Evolutionary conservation across 1,140 invertebrate genomes (phyloP).

Genomic region (Phortica variegata): DNA sequence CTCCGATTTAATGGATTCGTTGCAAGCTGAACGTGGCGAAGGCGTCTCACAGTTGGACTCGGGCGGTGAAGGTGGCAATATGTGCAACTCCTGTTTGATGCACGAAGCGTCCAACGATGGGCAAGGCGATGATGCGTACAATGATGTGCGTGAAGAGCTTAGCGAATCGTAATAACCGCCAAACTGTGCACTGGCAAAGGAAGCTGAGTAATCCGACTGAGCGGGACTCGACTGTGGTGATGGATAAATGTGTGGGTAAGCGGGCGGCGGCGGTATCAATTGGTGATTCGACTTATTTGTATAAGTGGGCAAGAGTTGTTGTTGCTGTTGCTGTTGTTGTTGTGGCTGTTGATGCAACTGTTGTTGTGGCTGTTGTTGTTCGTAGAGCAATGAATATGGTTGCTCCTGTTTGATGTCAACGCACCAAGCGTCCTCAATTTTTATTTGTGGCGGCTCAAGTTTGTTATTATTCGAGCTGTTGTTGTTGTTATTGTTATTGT

Average conservation of each 20-base stretch:
- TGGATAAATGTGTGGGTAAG: constrained; percentile 47
- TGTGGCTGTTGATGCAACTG: constrained; percentile 6
- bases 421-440: constrained; percentile 48
- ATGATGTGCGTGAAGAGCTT: constrained; percentile 26
- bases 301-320: constrained; percentile 7
- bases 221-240: constrained; percentile 50
- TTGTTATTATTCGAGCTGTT: constrained; percentile 20
- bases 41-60: constrained; percentile 56
- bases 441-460: constrained; percentile 33
- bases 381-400: neutral
- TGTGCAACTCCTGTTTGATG: constrained; percentile 54
- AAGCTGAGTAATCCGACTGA: constrained; percentile 45
- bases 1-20: constrained; percentile 43
- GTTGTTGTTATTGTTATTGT: constrained; percentile 3
- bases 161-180: constrained; percentile 41
- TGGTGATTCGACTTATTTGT: constrained; percentile 17
- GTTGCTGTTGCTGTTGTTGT: constrained; percentile 2
- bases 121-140: constrained; percentile 34
- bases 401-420: constrained; percentile 20
- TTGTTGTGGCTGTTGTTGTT: constrained; percentile 9
- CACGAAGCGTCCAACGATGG: constrained; percentile 43
- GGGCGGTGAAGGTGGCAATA: constrained; percentile 53
- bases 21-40: constrained; percentile 40
- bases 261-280: constrained; percentile 41
- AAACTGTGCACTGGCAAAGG: constrained; percentile 26